These are phyloP conservation scores for Cacatua alba DNA, from an alignment of 2,113 vertebrate genomes.

Conservation along the genomic window DNA sequence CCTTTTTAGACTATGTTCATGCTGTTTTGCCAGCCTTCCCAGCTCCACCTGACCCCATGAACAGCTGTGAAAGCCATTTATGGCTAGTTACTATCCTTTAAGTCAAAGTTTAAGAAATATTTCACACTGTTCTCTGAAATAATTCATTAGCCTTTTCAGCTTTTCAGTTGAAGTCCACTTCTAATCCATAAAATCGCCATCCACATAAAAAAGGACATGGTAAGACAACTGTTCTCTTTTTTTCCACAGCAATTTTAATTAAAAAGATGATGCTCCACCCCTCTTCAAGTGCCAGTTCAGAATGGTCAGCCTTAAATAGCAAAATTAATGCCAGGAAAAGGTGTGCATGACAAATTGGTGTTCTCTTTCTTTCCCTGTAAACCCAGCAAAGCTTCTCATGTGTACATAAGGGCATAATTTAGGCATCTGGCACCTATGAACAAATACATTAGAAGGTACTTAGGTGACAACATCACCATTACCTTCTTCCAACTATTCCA, in stretches of 20 bases:
- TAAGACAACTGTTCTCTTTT: neutral
- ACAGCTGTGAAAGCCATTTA: neutral
- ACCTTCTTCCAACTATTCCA: neutral
- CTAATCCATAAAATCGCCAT: neutral
- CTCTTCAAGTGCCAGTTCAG: neutral
- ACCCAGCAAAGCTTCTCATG: neutral
- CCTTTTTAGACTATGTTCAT: neutral
- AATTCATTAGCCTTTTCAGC: neutral
- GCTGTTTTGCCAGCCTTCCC: neutral
- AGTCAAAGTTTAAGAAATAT: neutral
- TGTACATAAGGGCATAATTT: neutral
- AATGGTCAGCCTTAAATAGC: neutral
- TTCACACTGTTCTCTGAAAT: neutral
- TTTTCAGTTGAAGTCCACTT: neutral
- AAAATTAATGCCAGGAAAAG: conserved; percentile 1
- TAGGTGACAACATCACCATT: conserved; percentile 6
- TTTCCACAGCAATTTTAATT: neutral
- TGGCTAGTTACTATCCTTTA: neutral
- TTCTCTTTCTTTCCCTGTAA: neutral
- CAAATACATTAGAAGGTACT: neutral
- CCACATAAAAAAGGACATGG: neutral
- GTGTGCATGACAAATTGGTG: neutral
- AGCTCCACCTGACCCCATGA: neutral
- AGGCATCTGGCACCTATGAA: neutral
- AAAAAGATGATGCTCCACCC: neutral